Evolutionary conservation across 2,113 vertebrate species (phyloP).

Genomic region (Cervus canadensis): DNA sequence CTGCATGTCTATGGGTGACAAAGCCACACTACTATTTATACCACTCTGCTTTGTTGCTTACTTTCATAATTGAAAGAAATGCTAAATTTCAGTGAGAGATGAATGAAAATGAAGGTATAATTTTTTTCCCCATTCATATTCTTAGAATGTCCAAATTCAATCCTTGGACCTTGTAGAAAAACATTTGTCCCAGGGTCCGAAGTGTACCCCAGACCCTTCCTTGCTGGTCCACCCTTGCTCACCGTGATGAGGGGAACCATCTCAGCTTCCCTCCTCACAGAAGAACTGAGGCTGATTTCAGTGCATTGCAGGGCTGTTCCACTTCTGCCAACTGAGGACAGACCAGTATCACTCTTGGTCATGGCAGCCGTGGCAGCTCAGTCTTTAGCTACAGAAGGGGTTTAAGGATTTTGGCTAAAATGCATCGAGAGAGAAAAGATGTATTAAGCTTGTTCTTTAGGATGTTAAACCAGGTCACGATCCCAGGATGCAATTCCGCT

Average conservation of each 20-base stretch:
- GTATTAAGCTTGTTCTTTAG: not conserved
- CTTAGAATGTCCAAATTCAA: not conserved
- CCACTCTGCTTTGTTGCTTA: not conserved
- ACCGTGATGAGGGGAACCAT: accelerated
- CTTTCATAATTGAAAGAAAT: not conserved
- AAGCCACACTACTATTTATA: not conserved
- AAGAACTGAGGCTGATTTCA: not conserved
- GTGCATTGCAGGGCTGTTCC: accelerated
- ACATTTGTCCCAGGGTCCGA: not conserved
- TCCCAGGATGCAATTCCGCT: slow-evolving; percentile 17
- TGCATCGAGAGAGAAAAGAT: not conserved
- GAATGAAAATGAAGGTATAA: not conserved
- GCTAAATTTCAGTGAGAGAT: not conserved
- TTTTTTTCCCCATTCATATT: not conserved
- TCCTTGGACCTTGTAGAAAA: not conserved
- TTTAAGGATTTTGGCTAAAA: not conserved
- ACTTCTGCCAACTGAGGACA: not conserved
- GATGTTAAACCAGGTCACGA: not conserved
- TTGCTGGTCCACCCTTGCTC: not conserved
- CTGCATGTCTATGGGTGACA: not conserved
- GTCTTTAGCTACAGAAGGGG: not conserved
- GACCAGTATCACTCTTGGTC: accelerated
- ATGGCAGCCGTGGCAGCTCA: accelerated
- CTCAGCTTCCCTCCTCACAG: accelerated
- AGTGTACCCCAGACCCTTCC: accelerated